A percentile compares a stretch with the other conserved stretches of the same genome.
These are phyloP conservation scores for Festucalex cinctus DNA, from an alignment of 2,113 vertebrate species.

Conservation along the genomic window DNA sequence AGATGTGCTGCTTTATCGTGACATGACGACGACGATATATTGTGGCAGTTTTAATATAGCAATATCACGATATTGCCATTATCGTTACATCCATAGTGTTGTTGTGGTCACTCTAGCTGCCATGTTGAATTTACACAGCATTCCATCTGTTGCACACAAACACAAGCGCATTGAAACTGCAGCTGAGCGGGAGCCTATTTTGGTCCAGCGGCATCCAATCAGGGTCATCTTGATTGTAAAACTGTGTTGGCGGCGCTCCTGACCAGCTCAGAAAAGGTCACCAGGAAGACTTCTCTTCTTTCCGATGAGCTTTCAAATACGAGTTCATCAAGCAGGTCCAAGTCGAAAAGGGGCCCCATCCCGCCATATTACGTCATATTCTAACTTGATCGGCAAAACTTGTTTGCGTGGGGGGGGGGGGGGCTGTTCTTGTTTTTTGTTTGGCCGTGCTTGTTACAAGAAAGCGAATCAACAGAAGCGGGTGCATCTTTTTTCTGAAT, in stretches of 20 bases:
- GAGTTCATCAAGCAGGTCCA: background rate
- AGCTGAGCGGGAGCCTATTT: background rate
- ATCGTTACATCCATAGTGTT: too few relatives aligned
- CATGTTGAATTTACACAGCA: background rate
- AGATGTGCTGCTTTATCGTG: too few relatives aligned
- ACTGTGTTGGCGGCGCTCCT: background rate
- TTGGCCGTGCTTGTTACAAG: constrained; percentile 17
- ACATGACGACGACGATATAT: too few relatives aligned
- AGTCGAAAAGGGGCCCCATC: background rate
- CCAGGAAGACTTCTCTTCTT: background rate
- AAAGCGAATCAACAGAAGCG: constrained; percentile 6
- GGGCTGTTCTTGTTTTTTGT: constrained; percentile 8
- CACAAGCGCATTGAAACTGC: background rate
- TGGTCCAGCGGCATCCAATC: background rate
- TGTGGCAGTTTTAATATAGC: too few relatives aligned
- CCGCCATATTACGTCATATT: background rate
- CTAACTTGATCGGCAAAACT: background rate
- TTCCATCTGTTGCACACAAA: background rate
- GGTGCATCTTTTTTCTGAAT: constrained; percentile 17
- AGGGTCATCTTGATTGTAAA: constrained; percentile 4
- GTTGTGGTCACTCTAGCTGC: background rate
- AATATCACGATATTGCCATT: too few relatives aligned
- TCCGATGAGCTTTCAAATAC: background rate
- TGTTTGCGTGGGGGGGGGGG: background rate
- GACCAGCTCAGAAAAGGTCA: background rate